Evolutionary conservation across 1,140 invertebrate genomes (phyloP), one percentile per base, ranked within the genome.

Genomic region (Magallana angulata): DNA sequence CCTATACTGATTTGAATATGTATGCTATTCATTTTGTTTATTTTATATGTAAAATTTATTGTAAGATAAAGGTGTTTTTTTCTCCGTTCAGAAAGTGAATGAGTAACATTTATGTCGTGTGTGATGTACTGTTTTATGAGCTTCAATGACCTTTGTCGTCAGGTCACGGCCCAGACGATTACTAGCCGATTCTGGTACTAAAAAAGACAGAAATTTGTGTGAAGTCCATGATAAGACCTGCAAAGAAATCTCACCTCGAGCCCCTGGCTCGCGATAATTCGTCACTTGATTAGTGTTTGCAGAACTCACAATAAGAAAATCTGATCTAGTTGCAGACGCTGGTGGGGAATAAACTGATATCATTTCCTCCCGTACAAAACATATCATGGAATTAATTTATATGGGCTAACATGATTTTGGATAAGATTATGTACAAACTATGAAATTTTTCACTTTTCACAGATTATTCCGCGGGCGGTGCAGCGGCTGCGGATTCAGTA

Each of bases 381-480:
- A 64, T 7, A 16, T 64, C 18, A 48, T 4, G 36, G 36, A 48
- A 48, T 48, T 48, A 48, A 48, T 48, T 48, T 48, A 5, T 48
- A 48, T 48, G 36, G 60, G 16, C 60, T 64, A 16, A 64, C 60
- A 64, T 7, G 60, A 64, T n/a, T 36, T 11, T 76, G 18, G 12
- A 12, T 76, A 7, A 76, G 24, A 16, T 76, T 71, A 30, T 76
- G n/a, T 12, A 36, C 7, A 76, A 14, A 24, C 68, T 76, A 76
- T 76, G 68, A 76, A 12, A 24, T 76, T 76, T 18, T 36, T 76
- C 6, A 6, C 36, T 71, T 36, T 76, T 4, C 24, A 36, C 82
- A 89, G 88, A 82, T 84, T 89, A 82, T 89, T 89, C 83, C 82
- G 88, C 16, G 83, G 83, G 14, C 68, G 85, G 56, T 89, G 88